phyloP scores from a whole-genome alignment of 1,140 invertebrate genomes.

The Sitodiplosis mosellana region DNA sequence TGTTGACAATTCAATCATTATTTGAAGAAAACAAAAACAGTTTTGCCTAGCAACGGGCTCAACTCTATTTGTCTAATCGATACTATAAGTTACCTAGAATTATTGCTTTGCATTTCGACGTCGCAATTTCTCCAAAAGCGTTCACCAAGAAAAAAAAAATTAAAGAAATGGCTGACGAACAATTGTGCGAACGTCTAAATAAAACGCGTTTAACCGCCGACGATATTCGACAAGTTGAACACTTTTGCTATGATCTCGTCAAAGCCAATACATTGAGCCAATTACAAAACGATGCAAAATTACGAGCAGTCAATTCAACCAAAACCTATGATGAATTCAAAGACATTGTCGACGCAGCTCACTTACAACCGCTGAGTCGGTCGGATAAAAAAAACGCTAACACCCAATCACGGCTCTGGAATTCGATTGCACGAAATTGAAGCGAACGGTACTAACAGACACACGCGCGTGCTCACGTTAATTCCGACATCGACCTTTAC shows the following conservation, averaged over 20 bases:
- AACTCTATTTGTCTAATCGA: no score
- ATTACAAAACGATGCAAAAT: constrained; percentile 38
- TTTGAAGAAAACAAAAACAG: no score
- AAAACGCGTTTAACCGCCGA: constrained; percentile 10
- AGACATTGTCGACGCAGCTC: constrained; percentile 29
- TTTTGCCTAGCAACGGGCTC: no score
- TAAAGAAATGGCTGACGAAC: neutral
- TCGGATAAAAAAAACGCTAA: constrained; percentile 22
- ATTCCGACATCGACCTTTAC: no score
- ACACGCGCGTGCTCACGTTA: no score
- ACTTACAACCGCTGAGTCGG: constrained; percentile 23
- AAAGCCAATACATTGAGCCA: constrained; percentile 31
- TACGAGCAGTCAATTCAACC: constrained; percentile 32
- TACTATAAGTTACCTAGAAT: no score
- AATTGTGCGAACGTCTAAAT: neutral
- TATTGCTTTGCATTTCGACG: no score
- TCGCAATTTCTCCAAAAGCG: no score
- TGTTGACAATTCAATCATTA: no score
- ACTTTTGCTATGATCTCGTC: constrained; percentile 12
- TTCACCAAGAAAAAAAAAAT: no score
- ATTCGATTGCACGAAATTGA: constrained; percentile 12
- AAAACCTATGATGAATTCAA: constrained; percentile 39
- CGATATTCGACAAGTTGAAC: constrained; percentile 13
- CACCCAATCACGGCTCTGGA: constrained; percentile 20
- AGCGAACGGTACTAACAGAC: neutral